Evolutionary conservation across 2,797 vertebrate genomes (phyloP).

Genomic region (Acanthurus lineatus): DNA sequence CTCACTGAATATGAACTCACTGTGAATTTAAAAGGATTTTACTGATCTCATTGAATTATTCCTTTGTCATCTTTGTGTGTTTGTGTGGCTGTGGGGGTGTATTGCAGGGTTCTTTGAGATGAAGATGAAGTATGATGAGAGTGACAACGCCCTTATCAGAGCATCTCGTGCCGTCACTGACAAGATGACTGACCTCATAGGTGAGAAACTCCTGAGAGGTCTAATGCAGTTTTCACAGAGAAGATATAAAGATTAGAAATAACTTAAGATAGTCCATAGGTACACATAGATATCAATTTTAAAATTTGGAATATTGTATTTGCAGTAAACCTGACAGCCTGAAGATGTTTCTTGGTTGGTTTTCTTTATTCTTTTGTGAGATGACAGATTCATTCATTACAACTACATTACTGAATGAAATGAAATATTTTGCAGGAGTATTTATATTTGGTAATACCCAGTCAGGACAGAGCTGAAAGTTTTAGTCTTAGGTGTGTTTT

Average conservation of each 20-base stretch:
- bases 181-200: conserved; percentile 92
- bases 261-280: neutral
- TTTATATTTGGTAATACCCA: too few species aligned
- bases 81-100: neutral
- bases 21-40: neutral
- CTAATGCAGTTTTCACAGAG: neutral
- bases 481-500: too few species aligned
- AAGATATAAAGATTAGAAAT: neutral
- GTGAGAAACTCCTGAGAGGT: conserved; percentile 76
- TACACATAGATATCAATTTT: neutral
- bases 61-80: neutral
- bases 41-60: conserved; percentile 5
- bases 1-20: neutral
- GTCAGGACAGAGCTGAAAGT: too few species aligned
- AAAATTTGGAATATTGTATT: neutral
- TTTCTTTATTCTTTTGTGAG: too few species aligned
- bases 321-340: neutral
- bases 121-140: conserved; percentile 99
- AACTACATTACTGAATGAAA: too few species aligned
- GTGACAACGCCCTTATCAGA: conserved; percentile 92
- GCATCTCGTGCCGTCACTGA: conserved; percentile 93
- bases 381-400: too few species aligned
- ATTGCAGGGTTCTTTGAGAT: conserved; percentile 95
- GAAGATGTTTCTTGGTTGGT: too few species aligned
- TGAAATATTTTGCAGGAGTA: too few species aligned